Evolutionary conservation across 2,888 invertebrate genomes (phyloP).

Genomic region (Fragum fragum): DNA sequence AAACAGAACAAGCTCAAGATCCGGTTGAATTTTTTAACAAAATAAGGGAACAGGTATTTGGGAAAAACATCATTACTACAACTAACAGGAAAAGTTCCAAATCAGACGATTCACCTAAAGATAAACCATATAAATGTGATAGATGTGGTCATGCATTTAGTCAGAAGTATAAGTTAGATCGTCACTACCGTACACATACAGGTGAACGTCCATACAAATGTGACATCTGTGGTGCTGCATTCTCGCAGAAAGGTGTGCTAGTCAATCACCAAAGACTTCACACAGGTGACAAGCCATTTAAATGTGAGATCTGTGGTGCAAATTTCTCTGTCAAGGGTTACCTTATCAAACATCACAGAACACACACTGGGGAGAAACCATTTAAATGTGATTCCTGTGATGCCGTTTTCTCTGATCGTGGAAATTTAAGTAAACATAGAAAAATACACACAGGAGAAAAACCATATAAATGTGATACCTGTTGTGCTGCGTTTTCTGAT

Average conservation of each 20-base stretch:
- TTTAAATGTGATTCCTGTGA: conserved; percentile 23
- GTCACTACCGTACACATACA: conserved; percentile 13
- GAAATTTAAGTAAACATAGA: conserved; percentile 17
- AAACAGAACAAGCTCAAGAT: background rate
- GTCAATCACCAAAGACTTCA: background rate
- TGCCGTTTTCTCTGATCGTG: conserved; percentile 12
- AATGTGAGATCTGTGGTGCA: conserved; percentile 9
- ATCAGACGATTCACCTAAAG: background rate
- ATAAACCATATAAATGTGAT: conserved; percentile 22
- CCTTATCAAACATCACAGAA: conserved; percentile 18
- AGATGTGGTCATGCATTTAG: background rate
- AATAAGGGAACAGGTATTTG: background rate
- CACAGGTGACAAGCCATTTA: conserved; percentile 19
- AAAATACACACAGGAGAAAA: conserved; percentile 19
- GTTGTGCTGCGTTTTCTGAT: conserved; percentile 15
- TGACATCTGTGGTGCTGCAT: conserved; percentile 9
- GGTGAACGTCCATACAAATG: conserved; percentile 26
- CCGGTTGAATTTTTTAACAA: background rate
- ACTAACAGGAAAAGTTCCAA: background rate
- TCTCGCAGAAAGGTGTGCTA: conserved; percentile 19
- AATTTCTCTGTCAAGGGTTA: conserved; percentile 11
- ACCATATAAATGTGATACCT: conserved; percentile 11
- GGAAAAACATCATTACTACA: background rate
- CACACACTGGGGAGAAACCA: conserved; percentile 20
- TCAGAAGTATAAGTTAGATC: conserved; percentile 10